Evolutionary conservation across 2,888 invertebrate species (phyloP), one percentile per base, ranked within the genome.

Genomic region (Microchrysa polita): DNA sequence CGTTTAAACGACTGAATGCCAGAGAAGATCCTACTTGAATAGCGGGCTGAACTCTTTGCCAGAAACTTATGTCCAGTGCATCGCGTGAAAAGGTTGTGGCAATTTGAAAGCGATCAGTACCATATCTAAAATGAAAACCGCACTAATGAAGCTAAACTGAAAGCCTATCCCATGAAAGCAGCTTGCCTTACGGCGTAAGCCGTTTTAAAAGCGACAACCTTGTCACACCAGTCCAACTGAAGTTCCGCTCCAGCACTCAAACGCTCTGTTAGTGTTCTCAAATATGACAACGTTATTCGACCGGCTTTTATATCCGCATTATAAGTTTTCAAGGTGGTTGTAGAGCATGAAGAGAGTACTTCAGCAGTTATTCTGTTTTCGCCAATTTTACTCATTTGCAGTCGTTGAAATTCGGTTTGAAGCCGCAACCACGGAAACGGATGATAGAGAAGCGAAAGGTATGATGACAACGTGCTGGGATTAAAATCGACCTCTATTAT

Each of bases 41-140:
- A 18, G 78, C 78, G 16, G 77, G 78, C 78, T 83, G 81, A 22
- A 85, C 77, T 10, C 83, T 82, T 40, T 82, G 83, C 85, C 85
- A 85, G 72, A 82, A 83, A 78, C 83, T 85, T 1, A 83, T 76
- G 75, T 85, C 84, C 27, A 85, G 78, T 1, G 83, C 84, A 44
- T 80, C 79, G 0, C 79, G 78, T 1, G 85, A 84, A 5, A 80
- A 77, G 0, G 83, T 81, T n/a, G 82, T 79, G 5, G 83, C 84
- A 42, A 82, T 40, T 12, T 57, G 55, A 40, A 69, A 69, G 2
- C 69, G 69, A 5, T 69, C 69, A 2, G 34, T 57, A 16, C 69
- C 69, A 55, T 57, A 69, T 57, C 69, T 69, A 20, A 4, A 53
- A 53, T n/a, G n/a, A n/a, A n/a, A n/a, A n/a, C n/a, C n/a, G n/a